These are phyloP conservation scores for Collichthys lucidus DNA, from an alignment of 2,113 vertebrate genomes.

Conservation along the genomic window DNA sequence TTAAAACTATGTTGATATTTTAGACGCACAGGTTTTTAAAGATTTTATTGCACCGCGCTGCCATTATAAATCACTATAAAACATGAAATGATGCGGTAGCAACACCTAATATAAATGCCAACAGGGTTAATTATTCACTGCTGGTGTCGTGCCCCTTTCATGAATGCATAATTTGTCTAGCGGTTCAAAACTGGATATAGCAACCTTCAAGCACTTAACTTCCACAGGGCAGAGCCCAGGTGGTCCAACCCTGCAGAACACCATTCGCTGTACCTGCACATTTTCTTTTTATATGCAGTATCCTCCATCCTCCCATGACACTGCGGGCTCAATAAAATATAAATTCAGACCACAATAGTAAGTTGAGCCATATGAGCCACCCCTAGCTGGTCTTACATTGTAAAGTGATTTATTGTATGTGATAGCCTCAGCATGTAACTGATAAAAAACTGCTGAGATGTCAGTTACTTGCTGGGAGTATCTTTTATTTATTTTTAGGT, in stretches of 20 bases:
- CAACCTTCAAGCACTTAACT: background rate
- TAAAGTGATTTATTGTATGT: slow-evolving; percentile 28
- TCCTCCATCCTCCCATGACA: background rate
- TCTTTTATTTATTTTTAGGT: background rate
- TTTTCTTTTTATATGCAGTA: background rate
- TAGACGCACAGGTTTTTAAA: background rate
- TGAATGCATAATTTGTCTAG: slow-evolving; percentile 3
- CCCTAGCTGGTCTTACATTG: background rate
- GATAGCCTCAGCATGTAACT: background rate
- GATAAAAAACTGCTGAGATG: slow-evolving; percentile 8
- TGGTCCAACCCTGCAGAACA: background rate
- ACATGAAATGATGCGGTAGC: background rate
- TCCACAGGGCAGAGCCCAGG: background rate
- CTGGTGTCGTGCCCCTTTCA: background rate
- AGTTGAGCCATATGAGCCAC: background rate
- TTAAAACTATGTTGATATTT: slow-evolving; percentile 8
- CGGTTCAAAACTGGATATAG: slow-evolving; percentile 16
- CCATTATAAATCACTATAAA: background rate
- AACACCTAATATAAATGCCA: slow-evolving; percentile 6
- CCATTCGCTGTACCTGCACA: background rate
- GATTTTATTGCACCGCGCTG: background rate
- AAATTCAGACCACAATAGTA: background rate
- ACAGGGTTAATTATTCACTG: slow-evolving; percentile 5
- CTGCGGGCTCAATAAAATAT: background rate
- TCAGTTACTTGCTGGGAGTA: slow-evolving; percentile 18